Conservation (phyloP, 1,140 invertebrate species). For the Microplitis demolitor region DNA sequence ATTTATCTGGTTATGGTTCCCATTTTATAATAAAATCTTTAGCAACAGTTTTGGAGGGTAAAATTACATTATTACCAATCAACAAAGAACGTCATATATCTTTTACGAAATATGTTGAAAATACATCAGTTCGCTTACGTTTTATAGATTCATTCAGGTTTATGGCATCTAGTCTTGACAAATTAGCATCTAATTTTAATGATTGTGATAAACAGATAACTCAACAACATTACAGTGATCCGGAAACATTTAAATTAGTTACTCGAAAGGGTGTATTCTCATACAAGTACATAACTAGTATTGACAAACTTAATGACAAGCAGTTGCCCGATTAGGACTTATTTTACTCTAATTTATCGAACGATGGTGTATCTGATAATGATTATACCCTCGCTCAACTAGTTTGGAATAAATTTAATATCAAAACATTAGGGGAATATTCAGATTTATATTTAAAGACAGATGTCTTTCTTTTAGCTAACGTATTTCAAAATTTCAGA, state of each 20-base stretch:
- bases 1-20: slow-evolving; percentile 28
- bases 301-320: slow-evolving; percentile 38
- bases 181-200: slow-evolving; percentile 33
- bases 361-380: not conserved
- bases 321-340: slow-evolving; percentile 35
- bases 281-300: slow-evolving; percentile 46
- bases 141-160: slow-evolving; percentile 42
- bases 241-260: slow-evolving; percentile 27
- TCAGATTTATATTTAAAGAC: slow-evolving; percentile 4
- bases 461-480: slow-evolving; percentile 32
- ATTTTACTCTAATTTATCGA: slow-evolving; percentile 3
- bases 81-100: slow-evolving; percentile 40
- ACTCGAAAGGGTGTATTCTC: slow-evolving; percentile 37
- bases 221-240: slow-evolving; percentile 1
- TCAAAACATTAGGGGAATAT: slow-evolving; percentile 24
- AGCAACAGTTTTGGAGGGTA: slow-evolving; percentile 15
- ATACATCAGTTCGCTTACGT: slow-evolving; percentile 29
- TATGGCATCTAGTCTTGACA: slow-evolving; percentile 31
- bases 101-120: slow-evolving; percentile 31
- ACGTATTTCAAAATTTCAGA: slow-evolving; percentile 62
- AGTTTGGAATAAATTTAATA: slow-evolving; percentile 12
- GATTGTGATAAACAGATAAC: slow-evolving; percentile 26
- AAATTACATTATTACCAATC: slow-evolving; percentile 25
- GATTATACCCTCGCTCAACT: slow-evolving; percentile 4
- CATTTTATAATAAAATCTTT: slow-evolving; percentile 36